These are phyloP conservation scores for Synanthedon myopaeformis DNA, from an alignment of 2,888 invertebrate genomes.

Conservation along the genomic window DNA sequence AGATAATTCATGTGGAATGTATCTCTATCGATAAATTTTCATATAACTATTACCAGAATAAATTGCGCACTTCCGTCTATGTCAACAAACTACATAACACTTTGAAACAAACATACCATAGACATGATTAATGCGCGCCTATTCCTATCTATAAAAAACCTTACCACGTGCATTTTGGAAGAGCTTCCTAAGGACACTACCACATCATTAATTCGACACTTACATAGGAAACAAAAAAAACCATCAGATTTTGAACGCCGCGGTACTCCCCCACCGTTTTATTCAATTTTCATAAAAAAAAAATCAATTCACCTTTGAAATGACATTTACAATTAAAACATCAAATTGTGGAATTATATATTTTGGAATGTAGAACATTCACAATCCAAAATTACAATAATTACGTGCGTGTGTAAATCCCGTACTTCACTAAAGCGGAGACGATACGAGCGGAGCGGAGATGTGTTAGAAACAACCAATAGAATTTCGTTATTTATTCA, in stretches of 20 bases:
- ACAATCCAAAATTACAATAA: constrained; percentile 10
- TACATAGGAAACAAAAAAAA: constrained; percentile 25
- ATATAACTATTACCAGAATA: constrained; percentile 14
- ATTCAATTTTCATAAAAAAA: too few species aligned
- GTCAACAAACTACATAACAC: constrained; percentile 15
- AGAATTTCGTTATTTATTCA: too few species aligned
- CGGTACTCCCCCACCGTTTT: constrained; percentile 32
- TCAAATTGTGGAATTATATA: constrained; percentile 25
- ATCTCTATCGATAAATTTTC: constrained; percentile 7
- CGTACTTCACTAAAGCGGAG: too few species aligned
- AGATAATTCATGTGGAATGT: constrained; percentile 36
- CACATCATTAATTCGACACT: constrained; percentile 31
- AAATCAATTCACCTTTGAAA: constrained; percentile 4
- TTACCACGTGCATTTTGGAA: constrained; percentile 42
- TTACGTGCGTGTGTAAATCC: too few species aligned
- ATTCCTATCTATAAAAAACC: constrained; percentile 16
- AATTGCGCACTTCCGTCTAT: constrained; percentile 25
- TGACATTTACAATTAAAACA: constrained; percentile 28
- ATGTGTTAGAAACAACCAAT: too few species aligned
- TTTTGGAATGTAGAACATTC: constrained; percentile 43
- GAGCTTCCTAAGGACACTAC: constrained; percentile 50
- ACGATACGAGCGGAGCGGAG: too few species aligned
- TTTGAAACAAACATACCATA: constrained; percentile 23
- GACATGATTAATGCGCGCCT: constrained; percentile 17
- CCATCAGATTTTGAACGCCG: constrained; percentile 26